Evolutionary conservation across 2,888 invertebrate genomes (phyloP), one percentile per base, ranked within the genome.

Genomic region (Rosalia funebris): DNA sequence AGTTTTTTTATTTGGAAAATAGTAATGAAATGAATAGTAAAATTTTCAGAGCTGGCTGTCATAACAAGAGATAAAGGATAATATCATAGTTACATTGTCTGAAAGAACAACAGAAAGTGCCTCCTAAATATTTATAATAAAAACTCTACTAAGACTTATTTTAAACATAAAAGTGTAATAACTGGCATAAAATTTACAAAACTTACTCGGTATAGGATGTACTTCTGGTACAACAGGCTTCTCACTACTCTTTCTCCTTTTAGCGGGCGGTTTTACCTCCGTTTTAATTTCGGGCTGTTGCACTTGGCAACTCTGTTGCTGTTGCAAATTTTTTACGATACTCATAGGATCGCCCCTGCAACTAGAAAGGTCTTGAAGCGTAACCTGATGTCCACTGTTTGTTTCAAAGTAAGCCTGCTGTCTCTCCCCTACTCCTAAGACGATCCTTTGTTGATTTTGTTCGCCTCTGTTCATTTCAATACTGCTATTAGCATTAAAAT

Each of bases 341-440:
- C 87, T 89, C 89, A 90, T 90, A 1, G 90, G 89, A 77, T 91
- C 91, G 19, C 89, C 90, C 41, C 90, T 83, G 77, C 90, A 90
- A 77, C 90, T 89, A 60, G 89, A 89, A 52, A 90, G 80, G 81
- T 91, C 90, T 80, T 90, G 90, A 73, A 90, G 81, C 20, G 88
- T 86, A 15, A 85, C 84, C 71, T 85, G 86, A 69, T 80, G 84
- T 70, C 77, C 84, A 74, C 84, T 84, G 76, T 81, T 86, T 46
- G 87, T 82, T 74, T 90, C 90, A 77, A 89, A 89, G 81, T 89
- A 90, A 58, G 86, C 81, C 68, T 86, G 88, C 76, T 88, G 89
- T 62, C 88, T 83, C 66, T 83, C 83, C 1, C 82, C 79, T 65
- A 83, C 80, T 71, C 83, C 85, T 66, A 84, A 72, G 19, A 82